Evolutionary conservation across 2,888 invertebrate genomes (phyloP).

Genomic region (Ochlodes sylvanus): DNA sequence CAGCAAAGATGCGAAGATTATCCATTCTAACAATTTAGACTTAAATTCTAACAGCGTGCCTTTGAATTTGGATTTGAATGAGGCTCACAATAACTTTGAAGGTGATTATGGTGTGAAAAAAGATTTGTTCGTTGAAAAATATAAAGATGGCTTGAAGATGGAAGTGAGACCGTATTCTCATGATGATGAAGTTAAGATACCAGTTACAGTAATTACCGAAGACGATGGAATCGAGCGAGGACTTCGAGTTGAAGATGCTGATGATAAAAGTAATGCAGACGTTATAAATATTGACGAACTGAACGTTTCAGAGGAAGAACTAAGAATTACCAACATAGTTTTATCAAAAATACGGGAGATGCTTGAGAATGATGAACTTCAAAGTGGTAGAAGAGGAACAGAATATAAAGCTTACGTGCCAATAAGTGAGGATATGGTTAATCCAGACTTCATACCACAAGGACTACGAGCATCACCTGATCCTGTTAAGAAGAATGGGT

Average conservation of each 20-base stretch:
- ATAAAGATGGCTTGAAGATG: neutral
- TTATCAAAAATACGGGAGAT: slow-evolving; percentile 38
- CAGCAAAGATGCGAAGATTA: slow-evolving; percentile 24
- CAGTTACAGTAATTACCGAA: slow-evolving; percentile 2
- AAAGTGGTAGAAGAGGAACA: slow-evolving; percentile 15
- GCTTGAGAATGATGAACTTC: slow-evolving; percentile 37
- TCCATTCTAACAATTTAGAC: slow-evolving; percentile 31
- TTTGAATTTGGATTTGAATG: slow-evolving; percentile 7
- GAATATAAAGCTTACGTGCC: slow-evolving; percentile 43
- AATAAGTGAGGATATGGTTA: slow-evolving; percentile 46
- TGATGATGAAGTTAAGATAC: neutral
- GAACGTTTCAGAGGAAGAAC: slow-evolving; percentile 24
- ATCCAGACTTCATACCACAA: slow-evolving; percentile 30
- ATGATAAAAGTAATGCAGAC: neutral
- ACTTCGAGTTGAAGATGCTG: neutral
- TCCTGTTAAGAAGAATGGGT: slow-evolving; percentile 23
- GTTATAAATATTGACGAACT: neutral
- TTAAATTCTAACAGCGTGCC: slow-evolving; percentile 38
- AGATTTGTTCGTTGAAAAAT: neutral
- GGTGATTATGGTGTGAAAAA: slow-evolving; percentile 14
- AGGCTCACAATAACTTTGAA: neutral
- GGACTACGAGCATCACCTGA: neutral
- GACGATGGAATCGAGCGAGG: neutral
- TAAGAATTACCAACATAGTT: slow-evolving; percentile 36
- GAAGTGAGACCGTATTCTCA: neutral